Evolutionary conservation across 2,797 vertebrate genomes (phyloP).

Genomic region (Coregonus suidteri): DNA sequence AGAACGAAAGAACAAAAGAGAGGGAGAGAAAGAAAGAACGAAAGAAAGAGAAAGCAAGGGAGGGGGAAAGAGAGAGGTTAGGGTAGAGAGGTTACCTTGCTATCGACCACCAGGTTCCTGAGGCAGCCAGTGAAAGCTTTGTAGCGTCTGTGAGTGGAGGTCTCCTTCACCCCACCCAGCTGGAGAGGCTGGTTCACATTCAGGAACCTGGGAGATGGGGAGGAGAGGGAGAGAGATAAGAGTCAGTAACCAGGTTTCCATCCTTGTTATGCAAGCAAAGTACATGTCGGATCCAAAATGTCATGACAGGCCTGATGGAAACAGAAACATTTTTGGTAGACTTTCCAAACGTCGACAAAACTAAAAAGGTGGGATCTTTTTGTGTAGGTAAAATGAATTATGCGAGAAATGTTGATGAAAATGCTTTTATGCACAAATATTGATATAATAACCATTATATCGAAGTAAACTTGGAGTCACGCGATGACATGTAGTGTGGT

Average conservation of each 20-base stretch:
- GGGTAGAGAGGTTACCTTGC: neutral
- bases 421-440: too few relatives aligned
- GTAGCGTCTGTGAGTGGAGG: slow-evolving; percentile 65
- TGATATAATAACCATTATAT: too few relatives aligned
- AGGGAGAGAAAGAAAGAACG: neutral
- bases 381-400: too few relatives aligned
- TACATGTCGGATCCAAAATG: too few relatives aligned
- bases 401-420: too few relatives aligned
- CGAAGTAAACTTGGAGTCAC: too few relatives aligned
- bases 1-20: neutral
- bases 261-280: too few relatives aligned
- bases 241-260: neutral
- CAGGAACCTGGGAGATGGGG: slow-evolving; percentile 69
- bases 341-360: too few relatives aligned
- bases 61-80: neutral
- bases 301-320: too few relatives aligned
- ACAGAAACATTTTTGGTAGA: too few relatives aligned
- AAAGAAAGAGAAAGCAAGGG: neutral
- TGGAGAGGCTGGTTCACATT: slow-evolving; percentile 85
- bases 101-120: slow-evolving; percentile 83
- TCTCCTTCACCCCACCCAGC: slow-evolving; percentile 84
- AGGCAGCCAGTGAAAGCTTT: slow-evolving; percentile 84
- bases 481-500: too few relatives aligned
- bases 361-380: too few relatives aligned
- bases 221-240: neutral